Evolutionary conservation across 2,113 vertebrate genomes (phyloP).

Genomic region (Ciconia stormi): DNA sequence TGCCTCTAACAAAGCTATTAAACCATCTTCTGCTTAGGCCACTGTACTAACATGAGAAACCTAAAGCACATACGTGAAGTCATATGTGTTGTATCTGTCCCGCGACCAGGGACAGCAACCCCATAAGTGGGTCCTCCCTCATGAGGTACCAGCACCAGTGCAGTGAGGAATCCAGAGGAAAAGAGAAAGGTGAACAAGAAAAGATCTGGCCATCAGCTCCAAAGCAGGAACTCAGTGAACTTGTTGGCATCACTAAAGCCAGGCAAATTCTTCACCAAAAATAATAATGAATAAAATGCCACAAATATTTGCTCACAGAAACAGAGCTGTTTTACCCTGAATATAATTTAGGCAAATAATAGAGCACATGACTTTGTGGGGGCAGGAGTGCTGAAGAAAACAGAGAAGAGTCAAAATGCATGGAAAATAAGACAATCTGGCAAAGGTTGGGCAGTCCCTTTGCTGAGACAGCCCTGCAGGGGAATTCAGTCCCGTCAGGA

Average conservation of each 20-base stretch:
- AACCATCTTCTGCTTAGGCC: not conserved
- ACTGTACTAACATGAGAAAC: not conserved
- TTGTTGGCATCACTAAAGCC: not conserved
- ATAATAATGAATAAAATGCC: conserved; percentile 49
- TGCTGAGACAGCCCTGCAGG: not conserved
- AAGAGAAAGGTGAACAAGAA: not conserved
- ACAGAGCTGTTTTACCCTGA: conserved; percentile 22
- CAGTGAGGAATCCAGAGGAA: not conserved
- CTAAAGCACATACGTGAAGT: not conserved
- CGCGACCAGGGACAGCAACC: not conserved
- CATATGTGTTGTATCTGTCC: not conserved
- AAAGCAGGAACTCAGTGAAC: not conserved
- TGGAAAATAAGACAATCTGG: not conserved
- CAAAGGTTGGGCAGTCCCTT: not conserved
- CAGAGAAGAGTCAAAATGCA: not conserved
- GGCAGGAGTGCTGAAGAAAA: conserved; percentile 23
- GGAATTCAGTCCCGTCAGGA: not conserved
- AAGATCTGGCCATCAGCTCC: not conserved
- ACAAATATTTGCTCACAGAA: conserved; percentile 26
- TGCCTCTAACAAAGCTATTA: not conserved
- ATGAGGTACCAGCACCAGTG: not conserved
- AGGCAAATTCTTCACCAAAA: conserved; percentile 29
- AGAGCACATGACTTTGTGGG: conserved; percentile 52
- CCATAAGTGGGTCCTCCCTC: not conserved
- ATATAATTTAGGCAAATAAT: not conserved